Percentiles rank a stretch among this genome's conserved stretches.
Evolutionary conservation across 2,113 vertebrate species (phyloP).

Genomic region (Chaenogobius annularis): DNA sequence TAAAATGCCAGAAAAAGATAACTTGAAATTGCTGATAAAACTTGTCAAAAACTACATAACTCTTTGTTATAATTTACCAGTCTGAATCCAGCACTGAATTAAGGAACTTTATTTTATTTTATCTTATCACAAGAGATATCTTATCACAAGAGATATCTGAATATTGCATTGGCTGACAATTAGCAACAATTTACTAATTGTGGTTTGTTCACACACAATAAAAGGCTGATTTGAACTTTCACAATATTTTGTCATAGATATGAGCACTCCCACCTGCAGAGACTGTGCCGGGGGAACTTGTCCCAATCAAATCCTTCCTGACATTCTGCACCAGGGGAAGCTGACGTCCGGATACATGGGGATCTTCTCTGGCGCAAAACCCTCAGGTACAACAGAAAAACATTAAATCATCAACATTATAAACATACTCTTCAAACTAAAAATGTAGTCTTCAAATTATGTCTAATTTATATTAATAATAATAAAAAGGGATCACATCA

Average conservation of each 20-base stretch:
- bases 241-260: constrained; percentile 34
- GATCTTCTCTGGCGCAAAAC: constrained; percentile 57
- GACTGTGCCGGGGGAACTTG: constrained; percentile 69
- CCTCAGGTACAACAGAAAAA: constrained; percentile 54
- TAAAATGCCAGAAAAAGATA: constrained; percentile 3
- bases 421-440: not conserved
- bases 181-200: too few species aligned
- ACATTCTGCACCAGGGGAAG: constrained; percentile 61
- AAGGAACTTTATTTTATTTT: not conserved
- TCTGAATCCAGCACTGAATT: not conserved
- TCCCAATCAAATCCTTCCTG: constrained; percentile 62
- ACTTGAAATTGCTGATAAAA: not conserved
- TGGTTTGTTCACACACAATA: not conserved
- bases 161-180: too few species aligned
- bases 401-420: too few species aligned
- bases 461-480: too few species aligned
- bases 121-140: not conserved
- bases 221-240: not conserved
- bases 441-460: too few species aligned
- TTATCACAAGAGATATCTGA: too few species aligned
- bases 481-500: not conserved
- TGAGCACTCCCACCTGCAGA: constrained; percentile 68
- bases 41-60: not conserved
- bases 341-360: constrained; percentile 79
- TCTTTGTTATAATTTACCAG: too few species aligned